These are phyloP conservation scores for Micoletzkya japonica DNA, from an alignment of 2,888 invertebrate species.

Conservation along the genomic window DNA sequence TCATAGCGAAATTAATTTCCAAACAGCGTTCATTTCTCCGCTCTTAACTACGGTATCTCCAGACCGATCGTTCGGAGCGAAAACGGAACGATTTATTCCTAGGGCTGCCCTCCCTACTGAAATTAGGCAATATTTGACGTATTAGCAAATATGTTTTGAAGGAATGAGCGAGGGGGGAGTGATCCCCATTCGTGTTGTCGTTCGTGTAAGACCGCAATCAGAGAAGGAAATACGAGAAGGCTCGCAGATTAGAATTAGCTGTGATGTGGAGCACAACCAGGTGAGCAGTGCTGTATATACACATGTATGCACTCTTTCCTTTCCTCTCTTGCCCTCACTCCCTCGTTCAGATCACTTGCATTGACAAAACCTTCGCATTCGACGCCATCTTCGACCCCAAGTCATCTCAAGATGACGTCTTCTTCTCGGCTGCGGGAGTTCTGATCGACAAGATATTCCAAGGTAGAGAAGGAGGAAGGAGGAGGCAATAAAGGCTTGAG, in stretches of 20 bases:
- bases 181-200: slow-evolving; percentile 21
- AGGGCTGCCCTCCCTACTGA: too few species aligned
- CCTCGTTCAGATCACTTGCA: slow-evolving; percentile 15
- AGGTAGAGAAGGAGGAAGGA: too few species aligned
- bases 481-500: slow-evolving; percentile 70
- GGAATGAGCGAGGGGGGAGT: too few species aligned
- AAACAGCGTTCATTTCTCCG: too few species aligned
- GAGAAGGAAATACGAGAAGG: slow-evolving; percentile 13
- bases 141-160: too few species aligned
- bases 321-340: background rate
- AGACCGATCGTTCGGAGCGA: too few species aligned
- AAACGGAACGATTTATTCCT: too few species aligned
- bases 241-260: slow-evolving; percentile 1
- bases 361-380: slow-evolving; percentile 82
- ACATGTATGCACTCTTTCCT: background rate
- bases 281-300: too few species aligned
- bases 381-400: slow-evolving; percentile 87
- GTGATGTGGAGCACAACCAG: slow-evolving; percentile 20
- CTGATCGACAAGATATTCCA: slow-evolving; percentile 89
- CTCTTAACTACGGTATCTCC: too few species aligned
- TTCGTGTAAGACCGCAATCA: slow-evolving; percentile 10
- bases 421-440: slow-evolving; percentile 88
- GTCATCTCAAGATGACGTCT: slow-evolving; percentile 82
- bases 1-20: too few species aligned
- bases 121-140: too few species aligned